Conservation (phyloP, 2,797 vertebrate species). For the Cottoperca gobio region DNA sequence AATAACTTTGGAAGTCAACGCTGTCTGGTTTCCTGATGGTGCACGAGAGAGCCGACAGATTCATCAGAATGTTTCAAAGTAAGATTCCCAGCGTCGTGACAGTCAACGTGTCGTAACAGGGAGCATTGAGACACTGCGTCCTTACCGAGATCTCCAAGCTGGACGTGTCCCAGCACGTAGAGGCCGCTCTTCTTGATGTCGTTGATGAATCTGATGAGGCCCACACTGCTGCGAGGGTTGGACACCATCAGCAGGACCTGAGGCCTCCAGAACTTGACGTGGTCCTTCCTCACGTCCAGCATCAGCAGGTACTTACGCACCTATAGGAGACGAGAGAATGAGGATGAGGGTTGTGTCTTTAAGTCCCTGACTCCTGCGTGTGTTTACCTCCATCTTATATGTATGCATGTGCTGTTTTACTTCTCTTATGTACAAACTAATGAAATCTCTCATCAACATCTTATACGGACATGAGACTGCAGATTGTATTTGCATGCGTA, state of each 20-base stretch:
- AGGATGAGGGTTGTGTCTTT: background rate
- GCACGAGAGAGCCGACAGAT: background rate
- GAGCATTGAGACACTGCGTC: too few relatives aligned
- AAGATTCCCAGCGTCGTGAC: too few relatives aligned
- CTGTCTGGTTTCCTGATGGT: background rate
- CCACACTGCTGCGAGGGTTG: slow-evolving; percentile 84
- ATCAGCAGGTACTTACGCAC: slow-evolving; percentile 89
- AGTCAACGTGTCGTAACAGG: too few relatives aligned
- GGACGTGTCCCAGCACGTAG: slow-evolving; percentile 88
- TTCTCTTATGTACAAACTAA: slow-evolving; percentile 38
- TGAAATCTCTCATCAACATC: slow-evolving; percentile 45
- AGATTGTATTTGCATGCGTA: too few relatives aligned
- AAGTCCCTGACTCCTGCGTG: too few relatives aligned
- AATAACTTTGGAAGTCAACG: background rate
- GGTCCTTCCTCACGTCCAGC: slow-evolving; percentile 89
- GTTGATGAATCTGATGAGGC: slow-evolving; percentile 88
- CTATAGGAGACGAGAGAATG: slow-evolving; percentile 52
- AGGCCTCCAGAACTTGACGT: slow-evolving; percentile 91
- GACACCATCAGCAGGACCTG: slow-evolving; percentile 88
- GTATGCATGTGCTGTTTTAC: slow-evolving; percentile 9
- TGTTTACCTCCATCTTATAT: background rate
- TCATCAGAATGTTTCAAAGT: background rate
- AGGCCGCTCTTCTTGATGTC: slow-evolving; percentile 91
- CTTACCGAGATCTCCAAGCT: slow-evolving; percentile 87
- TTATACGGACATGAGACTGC: too few relatives aligned